Evolutionary conservation across 2,113 vertebrate species (phyloP), one percentile per base, ranked within the genome.

Genomic region (Cyphomyrus discorhynchus): DNA sequence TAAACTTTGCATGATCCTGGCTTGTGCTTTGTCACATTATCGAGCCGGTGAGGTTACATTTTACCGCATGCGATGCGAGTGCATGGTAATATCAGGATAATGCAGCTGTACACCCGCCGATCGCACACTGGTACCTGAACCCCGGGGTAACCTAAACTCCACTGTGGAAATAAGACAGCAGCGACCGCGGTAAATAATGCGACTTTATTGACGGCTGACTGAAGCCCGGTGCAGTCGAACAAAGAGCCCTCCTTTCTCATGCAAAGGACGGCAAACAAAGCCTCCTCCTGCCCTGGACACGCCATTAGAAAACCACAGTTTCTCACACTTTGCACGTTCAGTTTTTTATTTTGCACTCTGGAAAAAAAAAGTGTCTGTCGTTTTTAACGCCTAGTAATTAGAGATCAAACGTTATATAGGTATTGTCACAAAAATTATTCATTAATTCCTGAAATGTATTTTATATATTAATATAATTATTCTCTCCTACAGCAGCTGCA

Each of bases 231-330:
- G 92, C 90, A 91, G 86, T 90, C n/a, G 93, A 92, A 96, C 95
- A 96, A 96, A 95, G 93, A 92, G 92, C 91, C 91, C 91, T 90
- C 92, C 10, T 86, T 92, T 91, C 92, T 93, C 91, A 93, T 94
- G 93, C 91, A 92, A 90, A 91, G 70, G 89, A 70, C 47, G 89
- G 90, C 77, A 89, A 91, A 93, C 92, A 93, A 92, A 93, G 91
- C 91, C 89, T 53, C n/a, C 70, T 83, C 83, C 49, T 91, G 91
- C 3, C 31, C 46, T 86, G 85, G 88, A 91, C 89, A 92, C 91
- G 89, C 92, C 89, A 91, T 95, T 94, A 91, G 92, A 93, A 91
- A 91, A 86, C 89, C 83, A 89, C 85, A 90, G 90, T 92, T 94
- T 93, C 93, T 92, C 90, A 93, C 92, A 93, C 91, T 91, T 92